phyloP scores from a whole-genome alignment of 1,140 invertebrate species.

The Camponotus pennsylvanicus region DNA sequence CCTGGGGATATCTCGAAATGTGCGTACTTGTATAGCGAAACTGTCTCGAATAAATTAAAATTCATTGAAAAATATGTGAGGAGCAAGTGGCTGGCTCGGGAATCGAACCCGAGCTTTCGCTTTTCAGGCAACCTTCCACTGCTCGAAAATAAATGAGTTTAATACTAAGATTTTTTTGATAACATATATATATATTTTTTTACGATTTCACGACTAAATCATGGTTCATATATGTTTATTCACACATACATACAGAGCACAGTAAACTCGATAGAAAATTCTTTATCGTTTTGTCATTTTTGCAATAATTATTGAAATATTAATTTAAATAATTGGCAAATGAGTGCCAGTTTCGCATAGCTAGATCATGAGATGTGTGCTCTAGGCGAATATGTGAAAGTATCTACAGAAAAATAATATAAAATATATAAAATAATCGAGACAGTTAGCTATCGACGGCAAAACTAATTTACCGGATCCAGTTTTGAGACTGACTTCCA shows the following conservation, averaged over 20 bases:
- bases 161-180: not conserved
- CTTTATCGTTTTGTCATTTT: too few relatives aligned
- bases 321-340: too few relatives aligned
- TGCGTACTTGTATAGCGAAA: not conserved
- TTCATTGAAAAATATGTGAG: too few relatives aligned
- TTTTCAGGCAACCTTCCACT: too few relatives aligned
- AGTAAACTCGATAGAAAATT: too few relatives aligned
- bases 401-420: too few relatives aligned
- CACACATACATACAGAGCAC: not conserved
- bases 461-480: slow-evolving; percentile 52
- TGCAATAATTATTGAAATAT: too few relatives aligned
- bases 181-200: not conserved
- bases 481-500: slow-evolving; percentile 73
- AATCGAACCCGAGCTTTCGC: too few relatives aligned
- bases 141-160: slow-evolving; percentile 14
- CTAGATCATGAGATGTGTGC: too few relatives aligned
- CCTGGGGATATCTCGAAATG: not conserved
- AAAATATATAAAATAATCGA: slow-evolving; percentile 14
- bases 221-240: not conserved
- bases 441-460: slow-evolving; percentile 21
- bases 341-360: too few relatives aligned
- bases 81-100: too few relatives aligned
- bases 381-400: too few relatives aligned
- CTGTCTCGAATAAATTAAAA: slow-evolving; percentile 32
- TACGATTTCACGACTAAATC: not conserved